A percentile compares a stretch with the other conserved stretches of the same genome.
Conservation (phyloP, 2,113 vertebrate species). For the Cepphus grylle region DNA sequence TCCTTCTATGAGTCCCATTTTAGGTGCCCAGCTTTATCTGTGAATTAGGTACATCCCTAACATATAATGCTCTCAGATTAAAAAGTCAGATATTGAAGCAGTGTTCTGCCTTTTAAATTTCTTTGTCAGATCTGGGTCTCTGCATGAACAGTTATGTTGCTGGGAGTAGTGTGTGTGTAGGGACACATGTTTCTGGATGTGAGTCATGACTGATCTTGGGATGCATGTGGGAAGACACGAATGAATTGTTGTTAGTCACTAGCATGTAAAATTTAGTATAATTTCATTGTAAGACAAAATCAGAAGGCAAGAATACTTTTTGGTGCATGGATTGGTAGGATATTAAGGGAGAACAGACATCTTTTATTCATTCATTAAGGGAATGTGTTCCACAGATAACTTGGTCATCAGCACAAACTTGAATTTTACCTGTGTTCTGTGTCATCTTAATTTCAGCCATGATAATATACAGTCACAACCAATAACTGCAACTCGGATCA, state of each 20-base stretch:
- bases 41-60: background rate
- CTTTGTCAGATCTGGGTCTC: background rate
- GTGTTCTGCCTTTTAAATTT: background rate
- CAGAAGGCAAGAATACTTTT: background rate
- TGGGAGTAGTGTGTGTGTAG: background rate
- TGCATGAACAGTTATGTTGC: background rate
- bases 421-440: background rate
- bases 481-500: background rate
- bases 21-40: background rate
- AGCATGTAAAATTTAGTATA: background rate
- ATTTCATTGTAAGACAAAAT: background rate
- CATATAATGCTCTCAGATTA: fast-evolving
- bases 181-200: fast-evolving
- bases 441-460: background rate
- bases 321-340: background rate
- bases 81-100: background rate
- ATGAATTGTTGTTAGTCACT: background rate
- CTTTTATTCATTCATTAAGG: fast-evolving
- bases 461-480: background rate
- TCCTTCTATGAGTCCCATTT: background rate
- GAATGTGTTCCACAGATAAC: background rate
- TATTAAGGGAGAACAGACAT: background rate
- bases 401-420: background rate
- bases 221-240: background rate
- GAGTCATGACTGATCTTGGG: background rate